These are phyloP conservation scores for Eulimnadia texana DNA, from an alignment of 1,140 invertebrate species.

Conservation along the genomic window DNA sequence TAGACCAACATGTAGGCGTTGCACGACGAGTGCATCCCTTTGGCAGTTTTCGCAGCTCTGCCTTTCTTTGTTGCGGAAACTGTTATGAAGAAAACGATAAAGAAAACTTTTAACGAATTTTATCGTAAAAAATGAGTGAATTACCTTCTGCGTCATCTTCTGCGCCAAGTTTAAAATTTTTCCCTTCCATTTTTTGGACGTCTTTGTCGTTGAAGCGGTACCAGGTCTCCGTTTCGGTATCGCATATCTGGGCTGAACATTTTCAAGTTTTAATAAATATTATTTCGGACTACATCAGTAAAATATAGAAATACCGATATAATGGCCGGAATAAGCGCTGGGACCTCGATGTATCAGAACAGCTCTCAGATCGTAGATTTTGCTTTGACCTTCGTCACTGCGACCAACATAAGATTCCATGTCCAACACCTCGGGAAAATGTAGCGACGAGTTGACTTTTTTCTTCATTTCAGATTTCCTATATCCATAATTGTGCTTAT, in stretches of 20 bases:
- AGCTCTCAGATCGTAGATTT: constrained; percentile 44
- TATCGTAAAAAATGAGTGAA: no score
- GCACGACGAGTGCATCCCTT: constrained; percentile 31
- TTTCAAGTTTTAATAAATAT: background rate
- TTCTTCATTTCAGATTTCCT: constrained; percentile 47
- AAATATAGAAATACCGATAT: constrained; percentile 34
- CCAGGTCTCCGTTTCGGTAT: constrained; percentile 40
- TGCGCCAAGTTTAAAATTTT: constrained; percentile 34
- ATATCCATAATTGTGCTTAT: constrained; percentile 14
- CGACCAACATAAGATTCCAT: constrained; percentile 32
- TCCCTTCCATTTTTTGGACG: constrained; percentile 43
- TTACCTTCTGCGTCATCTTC: constrained; percentile 36
- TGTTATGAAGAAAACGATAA: background rate
- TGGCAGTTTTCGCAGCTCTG: constrained; percentile 19
- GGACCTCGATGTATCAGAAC: constrained; percentile 51
- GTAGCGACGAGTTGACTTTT: constrained; percentile 48
- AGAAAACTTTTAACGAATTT: background rate
- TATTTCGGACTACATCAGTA: background rate
- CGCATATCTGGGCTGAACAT: constrained; percentile 37
- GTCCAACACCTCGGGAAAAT: constrained; percentile 51
- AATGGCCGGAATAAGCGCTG: constrained; percentile 54
- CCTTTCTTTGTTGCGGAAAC: constrained; percentile 8
- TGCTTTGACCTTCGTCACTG: background rate
- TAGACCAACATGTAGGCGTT: constrained; percentile 56
- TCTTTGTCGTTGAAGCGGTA: constrained; percentile 54